Evolutionary conservation across 1,140 invertebrate genomes (phyloP), one percentile per base, ranked within the genome.

Genomic region (Drosophila saltans): DNA sequence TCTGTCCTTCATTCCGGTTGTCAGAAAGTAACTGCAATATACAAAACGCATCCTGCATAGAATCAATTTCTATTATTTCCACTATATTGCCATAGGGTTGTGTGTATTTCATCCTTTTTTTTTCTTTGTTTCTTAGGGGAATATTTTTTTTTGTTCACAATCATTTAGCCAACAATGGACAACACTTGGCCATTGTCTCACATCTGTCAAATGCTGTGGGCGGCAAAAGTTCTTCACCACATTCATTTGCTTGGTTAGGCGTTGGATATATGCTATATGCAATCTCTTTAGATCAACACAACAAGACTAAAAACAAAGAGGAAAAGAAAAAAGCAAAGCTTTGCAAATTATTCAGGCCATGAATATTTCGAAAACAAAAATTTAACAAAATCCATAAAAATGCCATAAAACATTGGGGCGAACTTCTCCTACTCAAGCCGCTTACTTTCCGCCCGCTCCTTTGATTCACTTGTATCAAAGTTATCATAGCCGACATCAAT

Each of bases 401-500:
- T 59, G 33, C 33, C 57, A 58, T 58, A 58, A 58, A 58, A 36
- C 30, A 39, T 39, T 39, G 5, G 21, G 33, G 33, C 21, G 2
- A 59, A 33, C 36, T 59, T 33, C 33, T 59, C 16, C 33, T 57
- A 21, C 33, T 58, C 33, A 26, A 33, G 11, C 30, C 4, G 26
- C 30, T 30, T 33, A 21, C 33, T 7, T n/a, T 10, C 33, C 33
- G 3, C 33, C 33, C 6, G 4, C 28, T n/a, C 16, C 16, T 24
- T 10, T 36, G 66, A 39, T 52, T 41, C 65, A 75, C 72, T 52
- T 55, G 52, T 75, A 59, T 76, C 64, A 39, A 69, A 63, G 74
- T 58, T 75, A 75, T 75, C 52, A 55, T 16, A 39, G 43, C 65
- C 30, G 52, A 59, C 59, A 64, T 77, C 76, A 77, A 77, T 77